Evolutionary conservation across 2,888 invertebrate species (phyloP), one percentile per base, ranked within the genome.

Genomic region (Eristalis intricaria): DNA sequence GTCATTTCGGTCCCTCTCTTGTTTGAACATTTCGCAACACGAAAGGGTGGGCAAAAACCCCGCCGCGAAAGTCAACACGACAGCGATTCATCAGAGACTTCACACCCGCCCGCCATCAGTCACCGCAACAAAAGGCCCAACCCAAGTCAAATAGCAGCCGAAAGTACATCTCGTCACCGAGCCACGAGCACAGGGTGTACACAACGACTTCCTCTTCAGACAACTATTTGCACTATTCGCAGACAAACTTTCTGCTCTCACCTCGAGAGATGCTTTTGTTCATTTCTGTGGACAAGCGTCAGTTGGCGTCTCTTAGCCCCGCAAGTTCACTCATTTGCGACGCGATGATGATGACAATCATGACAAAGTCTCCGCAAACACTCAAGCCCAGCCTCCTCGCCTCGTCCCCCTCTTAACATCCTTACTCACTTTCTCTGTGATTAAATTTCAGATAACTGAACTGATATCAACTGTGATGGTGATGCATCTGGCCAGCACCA

Each of bases 381-480:
- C 2, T 19, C 50, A 50, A 19, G 19, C 13, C 40, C 40, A 1
- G 15, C 15, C 15, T 40, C 35, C 10, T 35, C 10, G 2, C 35
- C 13, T 2, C 56, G 19, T 19, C 56, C 56, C 4, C 50, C 19
- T 19, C 7, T 5, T 56, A 10, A 8, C 13, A 23, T 1, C 1
- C 22, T 26, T 8, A 60, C 23, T 60, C 60, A 60, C 60, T 60
- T 23, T 15, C 60, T 26, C 26, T 60, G 10, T 29, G 26, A 64
- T 61, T 32, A 38, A 22, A 56, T 93, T 93, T 43, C 91, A 94
- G 90, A 88, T 95, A 60, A 95, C 95, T 11, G 96, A 96, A 92
- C 90, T 95, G 26, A 91, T 95, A 89, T 95, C 95, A 26, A 95
- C 95, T 4, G 91, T 93, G 63, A 90, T 95, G 89, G 95, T 95